Evolutionary conservation across 2,888 invertebrate genomes (phyloP).

Genomic region (Hipparchia sbordonii): DNA sequence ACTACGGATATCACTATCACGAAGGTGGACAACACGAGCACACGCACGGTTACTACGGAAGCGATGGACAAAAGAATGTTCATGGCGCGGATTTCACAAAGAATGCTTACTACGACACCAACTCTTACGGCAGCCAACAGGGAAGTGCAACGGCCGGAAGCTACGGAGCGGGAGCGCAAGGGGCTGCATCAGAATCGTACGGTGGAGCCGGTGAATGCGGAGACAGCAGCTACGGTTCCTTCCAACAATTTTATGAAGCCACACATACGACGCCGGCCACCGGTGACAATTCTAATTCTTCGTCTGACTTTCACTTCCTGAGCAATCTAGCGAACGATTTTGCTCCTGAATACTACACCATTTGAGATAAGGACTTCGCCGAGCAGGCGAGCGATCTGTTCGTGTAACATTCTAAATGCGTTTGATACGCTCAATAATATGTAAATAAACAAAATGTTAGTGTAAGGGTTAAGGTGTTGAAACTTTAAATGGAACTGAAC

Average conservation of each 20-base stretch:
- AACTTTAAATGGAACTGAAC: slow-evolving; percentile 50
- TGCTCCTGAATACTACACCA: slow-evolving; percentile 93
- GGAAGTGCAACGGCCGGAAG: slow-evolving; percentile 53
- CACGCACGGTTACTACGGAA: slow-evolving; percentile 71
- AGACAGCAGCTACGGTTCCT: slow-evolving; percentile 86
- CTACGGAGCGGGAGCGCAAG: slow-evolving; percentile 51
- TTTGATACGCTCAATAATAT: slow-evolving; percentile 39
- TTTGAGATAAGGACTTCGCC: slow-evolving; percentile 83
- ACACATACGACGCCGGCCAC: slow-evolving; percentile 78
- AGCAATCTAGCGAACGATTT: slow-evolving; percentile 96
- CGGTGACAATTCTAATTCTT: slow-evolving; percentile 93
- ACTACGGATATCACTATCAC: slow-evolving; percentile 79
- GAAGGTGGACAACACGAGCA: slow-evolving; percentile 72
- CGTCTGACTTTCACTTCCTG: slow-evolving; percentile 97
- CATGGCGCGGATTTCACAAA: slow-evolving; percentile 79
- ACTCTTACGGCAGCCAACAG: slow-evolving; percentile 62
- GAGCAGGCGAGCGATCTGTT: slow-evolving; percentile 80
- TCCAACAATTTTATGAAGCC: slow-evolving; percentile 87
- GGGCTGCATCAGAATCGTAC: slow-evolving; percentile 63
- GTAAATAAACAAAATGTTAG: slow-evolving; percentile 39
- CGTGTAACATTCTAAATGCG: slow-evolving; percentile 57
- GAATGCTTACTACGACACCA: slow-evolving; percentile 75
- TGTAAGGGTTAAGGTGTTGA: slow-evolving; percentile 53
- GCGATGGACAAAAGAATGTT: slow-evolving; percentile 74
- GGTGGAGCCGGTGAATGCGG: slow-evolving; percentile 79